Base-by-base conservation (phyloP, 2,888 invertebrate species). In the Drosophila gaucha region DNA sequence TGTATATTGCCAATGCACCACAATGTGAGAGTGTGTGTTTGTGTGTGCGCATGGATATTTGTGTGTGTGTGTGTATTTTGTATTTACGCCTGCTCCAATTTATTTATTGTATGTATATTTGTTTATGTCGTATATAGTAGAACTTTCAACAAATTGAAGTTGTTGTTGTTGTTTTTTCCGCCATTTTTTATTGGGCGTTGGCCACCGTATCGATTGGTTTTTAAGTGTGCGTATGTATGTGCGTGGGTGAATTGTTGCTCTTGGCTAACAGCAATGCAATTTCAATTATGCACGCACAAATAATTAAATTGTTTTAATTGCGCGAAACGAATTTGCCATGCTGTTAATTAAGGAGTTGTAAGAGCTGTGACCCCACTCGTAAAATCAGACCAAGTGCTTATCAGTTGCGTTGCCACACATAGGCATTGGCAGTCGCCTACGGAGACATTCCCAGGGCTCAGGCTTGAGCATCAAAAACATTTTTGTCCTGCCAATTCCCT, bases 61-160 rank as follows among this genome's bases (percentile, higher is more conserved):
- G 30, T 1, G 9, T 50, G 39, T 30, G 38, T 65, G 66, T 66
- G 52, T 67, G 66, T 63, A 57, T 63, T 76, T 78, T 69, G 82
- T 67, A 83, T 84, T 84, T 84, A 83, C 83, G 85, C 82, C 75
- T 83, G 83, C 79, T 83, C 82, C 82, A 83, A 83, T 83, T 83
- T 84, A 83, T 83, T 83, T 83, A 83, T 78, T 77, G 78, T 74
- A 83, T 76, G 78, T 80, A 74, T 82, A 80, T 80, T 80, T 80
- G 80, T 80, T 80, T 83, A 83, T 78, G 62, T 80, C 67, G 75
- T 67, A 67, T 65, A 75, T 75, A 64, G 68, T 75, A 64, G 68
- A 74, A 78, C 69, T 74, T 67, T 71, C 69, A 76, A 78, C 78
- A 80, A 80, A 80, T 74, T 84, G 82, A 66, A 75, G 70, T 49